Evolutionary conservation across 2,797 vertebrate genomes (phyloP), one percentile per base, ranked within the genome.

Genomic region (Paratrypauchen microcephalus): DNA sequence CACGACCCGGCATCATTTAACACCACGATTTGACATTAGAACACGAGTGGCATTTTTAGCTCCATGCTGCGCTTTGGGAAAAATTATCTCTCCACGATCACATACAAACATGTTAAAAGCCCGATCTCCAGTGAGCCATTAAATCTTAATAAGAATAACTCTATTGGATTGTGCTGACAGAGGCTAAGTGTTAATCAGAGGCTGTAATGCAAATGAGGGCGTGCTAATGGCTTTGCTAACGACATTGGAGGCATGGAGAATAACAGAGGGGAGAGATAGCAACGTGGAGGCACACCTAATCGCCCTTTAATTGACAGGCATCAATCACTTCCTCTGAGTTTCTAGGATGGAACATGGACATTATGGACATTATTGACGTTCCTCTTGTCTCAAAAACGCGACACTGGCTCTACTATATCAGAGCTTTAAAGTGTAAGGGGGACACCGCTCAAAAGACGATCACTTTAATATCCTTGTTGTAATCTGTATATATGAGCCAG

Each of bases 181-280:
- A 70, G 45, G 52, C 66, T 52, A 15, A 65, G 68, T 68, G 19
- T 60, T 60, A 12, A 47, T 59, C 57, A 78, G 66, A 47, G 32
- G 41, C 23, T 76, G 54, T 70, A 76, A 72, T 75, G 24, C 65
- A 47, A 69, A 70, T 48, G 57, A 61, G 52, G 16, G 66, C 65
- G 65, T 69, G 65, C 76, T 75, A 65, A 82, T 73, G 54, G 80
- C 72, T 39, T 19, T 58, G 57, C 68, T 80, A 72, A 84, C 76
- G 45, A 72, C 71, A 47, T 74, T 36, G 72, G 61, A 72, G 48
- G 50, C 52, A 65, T 60, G 66, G 66, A 52, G 26, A 71, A 70
- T 68, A 28, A 79, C 71, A 70, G 6, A 32, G 47, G 68, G n/a
- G 66, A 21, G 71, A 77, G 47, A 69, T 36, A 21, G 54, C n/a